These are phyloP conservation scores for Poecilia wingei DNA, from an alignment of 2,797 vertebrate genomes.

Conservation along the genomic window DNA sequence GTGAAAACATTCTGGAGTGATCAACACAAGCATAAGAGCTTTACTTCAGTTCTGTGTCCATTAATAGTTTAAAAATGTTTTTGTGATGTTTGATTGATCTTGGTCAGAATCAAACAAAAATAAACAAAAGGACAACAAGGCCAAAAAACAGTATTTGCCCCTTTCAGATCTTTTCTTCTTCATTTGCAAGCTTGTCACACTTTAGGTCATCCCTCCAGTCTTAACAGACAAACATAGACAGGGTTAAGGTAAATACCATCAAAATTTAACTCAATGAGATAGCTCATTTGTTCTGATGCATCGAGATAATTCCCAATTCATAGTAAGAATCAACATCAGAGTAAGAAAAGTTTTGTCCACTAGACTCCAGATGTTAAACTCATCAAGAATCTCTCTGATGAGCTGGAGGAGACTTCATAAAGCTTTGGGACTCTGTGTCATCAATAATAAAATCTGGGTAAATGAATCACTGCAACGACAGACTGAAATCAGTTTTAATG, in stretches of 20 bases:
- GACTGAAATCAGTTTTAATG: background rate
- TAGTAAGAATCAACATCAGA: background rate
- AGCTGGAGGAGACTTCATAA: background rate
- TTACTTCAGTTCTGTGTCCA: background rate
- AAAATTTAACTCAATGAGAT: background rate
- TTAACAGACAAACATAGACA: background rate
- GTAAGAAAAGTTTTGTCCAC: background rate
- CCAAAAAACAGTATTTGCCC: background rate
- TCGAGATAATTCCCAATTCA: background rate
- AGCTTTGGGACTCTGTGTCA: background rate
- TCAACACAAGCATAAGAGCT: background rate
- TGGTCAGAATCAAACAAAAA: background rate
- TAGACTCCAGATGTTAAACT: constrained; percentile 1
- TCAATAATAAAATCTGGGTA: background rate
- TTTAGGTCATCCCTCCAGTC: background rate
- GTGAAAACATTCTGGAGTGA: background rate
- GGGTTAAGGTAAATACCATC: background rate
- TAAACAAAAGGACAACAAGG: background rate
- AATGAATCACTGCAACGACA: background rate
- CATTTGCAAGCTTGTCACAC: background rate
- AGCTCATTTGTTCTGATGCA: background rate
- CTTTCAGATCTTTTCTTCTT: background rate
- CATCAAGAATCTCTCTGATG: background rate
- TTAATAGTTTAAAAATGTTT: background rate
- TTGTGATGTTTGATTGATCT: background rate